These are phyloP conservation scores for Eleginops maclovinus DNA, from an alignment of 2,113 vertebrate species.

Conservation along the genomic window DNA sequence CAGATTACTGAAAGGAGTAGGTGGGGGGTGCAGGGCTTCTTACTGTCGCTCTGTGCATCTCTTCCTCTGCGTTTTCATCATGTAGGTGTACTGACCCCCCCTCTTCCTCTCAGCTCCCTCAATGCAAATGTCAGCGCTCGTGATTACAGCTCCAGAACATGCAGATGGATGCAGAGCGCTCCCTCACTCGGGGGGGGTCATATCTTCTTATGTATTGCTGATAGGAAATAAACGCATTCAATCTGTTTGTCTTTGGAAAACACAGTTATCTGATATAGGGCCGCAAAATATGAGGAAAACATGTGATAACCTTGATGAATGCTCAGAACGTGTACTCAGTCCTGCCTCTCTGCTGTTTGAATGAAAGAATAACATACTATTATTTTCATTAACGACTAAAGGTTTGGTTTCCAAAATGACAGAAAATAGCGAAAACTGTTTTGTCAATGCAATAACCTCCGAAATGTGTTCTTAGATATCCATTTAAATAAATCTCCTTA, in stretches of 20 bases:
- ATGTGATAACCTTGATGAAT: not conserved
- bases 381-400: too few species aligned
- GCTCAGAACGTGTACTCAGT: too few species aligned
- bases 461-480: too few species aligned
- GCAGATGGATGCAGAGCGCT: not conserved
- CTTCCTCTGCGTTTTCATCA: not conserved
- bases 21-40: slow-evolving; percentile 17
- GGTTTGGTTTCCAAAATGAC: too few species aligned
- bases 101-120: not conserved
- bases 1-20: slow-evolving; percentile 29
- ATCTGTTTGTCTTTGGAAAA: too few species aligned
- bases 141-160: slow-evolving; percentile 12
- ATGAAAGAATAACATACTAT: too few species aligned
- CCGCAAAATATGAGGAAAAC: not conserved
- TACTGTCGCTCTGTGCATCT: slow-evolving; percentile 11
- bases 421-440: too few species aligned
- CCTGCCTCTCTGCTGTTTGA: too few species aligned
- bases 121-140: slow-evolving; percentile 22
- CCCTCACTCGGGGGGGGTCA: too few species aligned
- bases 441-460: too few species aligned
- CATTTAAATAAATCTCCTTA: too few species aligned
- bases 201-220: not conserved
- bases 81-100: slow-evolving; percentile 3
- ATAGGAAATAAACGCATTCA: not conserved
- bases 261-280: too few species aligned